Conservation (phyloP, 30 jellyfish, hydroid and myxozoan genomes). For the Cassiopea xamachana region DNA sequence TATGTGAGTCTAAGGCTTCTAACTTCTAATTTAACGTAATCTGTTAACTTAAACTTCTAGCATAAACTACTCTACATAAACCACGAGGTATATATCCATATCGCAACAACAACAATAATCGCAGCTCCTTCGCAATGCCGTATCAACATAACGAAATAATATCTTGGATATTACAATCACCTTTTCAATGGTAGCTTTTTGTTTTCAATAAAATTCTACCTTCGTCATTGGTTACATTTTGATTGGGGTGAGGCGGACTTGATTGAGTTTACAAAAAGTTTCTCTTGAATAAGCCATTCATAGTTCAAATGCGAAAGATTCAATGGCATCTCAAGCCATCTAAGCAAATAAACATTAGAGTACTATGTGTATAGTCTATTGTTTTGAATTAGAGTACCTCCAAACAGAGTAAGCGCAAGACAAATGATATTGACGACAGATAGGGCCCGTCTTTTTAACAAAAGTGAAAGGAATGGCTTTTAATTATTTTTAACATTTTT, state of each 20-base stretch:
- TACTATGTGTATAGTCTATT: not conserved
- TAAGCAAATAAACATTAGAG: not conserved
- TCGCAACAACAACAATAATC: too few species aligned
- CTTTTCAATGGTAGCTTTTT: too few species aligned
- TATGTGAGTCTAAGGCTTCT: too few species aligned
- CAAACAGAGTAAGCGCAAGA: not conserved
- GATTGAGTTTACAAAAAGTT: not conserved
- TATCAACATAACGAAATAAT: too few species aligned
- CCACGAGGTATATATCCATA: too few species aligned
- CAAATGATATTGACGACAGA: not conserved
- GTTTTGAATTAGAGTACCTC: not conserved
- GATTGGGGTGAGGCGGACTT: not conserved
- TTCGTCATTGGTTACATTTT: not conserved
- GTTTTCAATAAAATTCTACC: not conserved
- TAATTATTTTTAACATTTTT: too few species aligned
- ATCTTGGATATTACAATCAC: too few species aligned
- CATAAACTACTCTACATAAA: too few species aligned
- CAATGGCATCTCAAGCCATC: not conserved
- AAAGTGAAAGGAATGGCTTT: not conserved
- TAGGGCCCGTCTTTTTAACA: not conserved
- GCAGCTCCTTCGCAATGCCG: too few species aligned
- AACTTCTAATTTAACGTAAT: too few species aligned
- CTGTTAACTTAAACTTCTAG: too few species aligned
- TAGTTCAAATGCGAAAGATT: not conserved
- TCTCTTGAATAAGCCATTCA: not conserved